Conservation (phyloP, 2,888 invertebrate species). For the Troides helena region DNA sequence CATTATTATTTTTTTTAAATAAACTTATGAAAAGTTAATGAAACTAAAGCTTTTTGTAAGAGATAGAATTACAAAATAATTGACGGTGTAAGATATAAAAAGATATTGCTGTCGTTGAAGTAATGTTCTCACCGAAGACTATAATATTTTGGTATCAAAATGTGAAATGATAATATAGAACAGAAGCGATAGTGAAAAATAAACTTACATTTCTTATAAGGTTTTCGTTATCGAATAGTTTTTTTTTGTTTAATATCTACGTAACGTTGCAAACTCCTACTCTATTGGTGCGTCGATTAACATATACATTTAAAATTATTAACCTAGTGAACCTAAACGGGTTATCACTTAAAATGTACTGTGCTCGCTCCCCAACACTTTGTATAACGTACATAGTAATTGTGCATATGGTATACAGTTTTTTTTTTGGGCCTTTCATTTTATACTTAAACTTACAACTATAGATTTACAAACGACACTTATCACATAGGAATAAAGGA, state of each 20-base stretch:
- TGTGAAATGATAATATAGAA: too few species aligned
- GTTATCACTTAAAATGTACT: conserved; percentile 23
- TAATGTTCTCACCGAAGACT: too few species aligned
- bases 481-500: conserved; percentile 49
- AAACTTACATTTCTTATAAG: too few species aligned
- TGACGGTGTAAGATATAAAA: too few species aligned
- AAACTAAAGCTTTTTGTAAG: too few species aligned
- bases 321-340: conserved; percentile 16
- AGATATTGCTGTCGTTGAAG: too few species aligned
- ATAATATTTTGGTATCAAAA: too few species aligned
- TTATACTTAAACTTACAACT: conserved; percentile 60
- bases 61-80: too few species aligned
- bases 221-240: conserved; percentile 3
- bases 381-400: conserved; percentile 63
- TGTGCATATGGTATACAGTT: conserved; percentile 75
- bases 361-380: conserved; percentile 61
- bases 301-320: conserved; percentile 19
- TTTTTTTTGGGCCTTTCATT: conserved; percentile 68
- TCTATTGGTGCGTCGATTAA: conserved; percentile 61
- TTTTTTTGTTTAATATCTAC: conserved; percentile 38
- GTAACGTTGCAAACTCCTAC: conserved; percentile 54
- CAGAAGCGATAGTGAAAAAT: too few species aligned
- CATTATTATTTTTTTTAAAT: too few species aligned
- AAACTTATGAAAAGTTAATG: too few species aligned
- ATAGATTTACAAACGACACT: conserved; percentile 44